A percentile compares a stretch with the other conserved stretches of the same genome.
phyloP scores from a whole-genome alignment of 2,797 vertebrate species.

The Calcarius lapponicus region DNA sequence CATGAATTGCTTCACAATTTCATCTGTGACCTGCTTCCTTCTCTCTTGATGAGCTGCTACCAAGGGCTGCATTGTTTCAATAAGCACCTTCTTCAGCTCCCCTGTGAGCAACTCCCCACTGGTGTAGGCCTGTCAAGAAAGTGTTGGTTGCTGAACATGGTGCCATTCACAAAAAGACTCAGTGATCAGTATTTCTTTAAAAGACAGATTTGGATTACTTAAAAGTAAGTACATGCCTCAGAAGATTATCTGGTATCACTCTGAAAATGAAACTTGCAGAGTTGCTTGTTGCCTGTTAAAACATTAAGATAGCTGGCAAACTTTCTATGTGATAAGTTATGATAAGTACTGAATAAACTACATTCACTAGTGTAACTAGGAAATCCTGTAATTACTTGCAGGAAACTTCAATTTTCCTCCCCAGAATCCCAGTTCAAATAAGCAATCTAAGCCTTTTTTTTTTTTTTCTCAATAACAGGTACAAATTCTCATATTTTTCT shows the following conservation, averaged over 20 bases:
- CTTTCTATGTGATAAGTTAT: background rate
- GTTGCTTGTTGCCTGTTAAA: background rate
- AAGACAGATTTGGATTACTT: background rate
- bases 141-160: background rate
- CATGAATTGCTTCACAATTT: constrained; percentile 90
- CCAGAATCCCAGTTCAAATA: background rate
- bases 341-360: background rate
- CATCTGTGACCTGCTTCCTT: constrained; percentile 89
- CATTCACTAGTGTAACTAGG: background rate
- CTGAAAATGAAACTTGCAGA: background rate
- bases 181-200: background rate
- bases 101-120: constrained; percentile 93
- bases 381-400: background rate
- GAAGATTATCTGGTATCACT: background rate
- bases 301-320: background rate
- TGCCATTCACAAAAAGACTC: background rate
- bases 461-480: background rate
- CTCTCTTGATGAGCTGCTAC: constrained; percentile 89
- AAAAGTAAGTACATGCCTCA: background rate
- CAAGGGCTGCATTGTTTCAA: constrained; percentile 93
- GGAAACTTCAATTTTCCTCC: background rate
- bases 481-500: background rate
- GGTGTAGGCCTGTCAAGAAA: constrained; percentile 84
- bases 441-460: background rate
- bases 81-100: constrained; percentile 92